These are phyloP conservation scores for Drosophila chauvacae DNA, from an alignment of 1,140 invertebrate species.

Conservation along the genomic window DNA sequence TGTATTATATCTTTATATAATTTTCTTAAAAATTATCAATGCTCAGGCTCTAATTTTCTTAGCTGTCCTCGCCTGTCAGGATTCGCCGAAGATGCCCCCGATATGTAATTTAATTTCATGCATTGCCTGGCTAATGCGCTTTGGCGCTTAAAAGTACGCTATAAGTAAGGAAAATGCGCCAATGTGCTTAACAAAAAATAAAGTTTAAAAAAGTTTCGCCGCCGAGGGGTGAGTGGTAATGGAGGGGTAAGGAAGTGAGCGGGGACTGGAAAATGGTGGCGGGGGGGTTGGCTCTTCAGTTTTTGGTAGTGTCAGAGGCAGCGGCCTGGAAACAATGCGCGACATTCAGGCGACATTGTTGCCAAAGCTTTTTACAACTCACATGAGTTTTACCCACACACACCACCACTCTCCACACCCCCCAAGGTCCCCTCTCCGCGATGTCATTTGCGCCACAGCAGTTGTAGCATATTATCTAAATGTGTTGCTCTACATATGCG, in stretches of 20 bases:
- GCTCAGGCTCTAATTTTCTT: background rate
- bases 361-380: constrained; percentile 82
- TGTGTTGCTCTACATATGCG: constrained; percentile 77
- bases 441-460: constrained; percentile 79
- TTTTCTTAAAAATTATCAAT: background rate
- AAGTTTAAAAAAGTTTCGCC: constrained; percentile 36
- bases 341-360: constrained; percentile 82
- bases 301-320: constrained; percentile 68
- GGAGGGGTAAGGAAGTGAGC: background rate
- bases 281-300: constrained; percentile 34
- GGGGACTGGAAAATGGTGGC: background rate
- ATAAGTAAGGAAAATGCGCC: constrained; percentile 75
- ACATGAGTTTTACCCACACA: constrained; percentile 56
- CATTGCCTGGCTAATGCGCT: constrained; percentile 81
- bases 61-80: constrained; percentile 22
- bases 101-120: constrained; percentile 82
- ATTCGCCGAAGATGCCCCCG: constrained; percentile 6
- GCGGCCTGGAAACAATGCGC: constrained; percentile 80
- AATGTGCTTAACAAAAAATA: constrained; percentile 80
- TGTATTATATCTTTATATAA: background rate
- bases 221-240: background rate
- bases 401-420: background rate
- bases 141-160: constrained; percentile 77
- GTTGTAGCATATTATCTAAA: constrained; percentile 83
- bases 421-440: background rate